phyloP scores from a whole-genome alignment of 2,888 invertebrate species.

The Conchocele bisecta region DNA sequence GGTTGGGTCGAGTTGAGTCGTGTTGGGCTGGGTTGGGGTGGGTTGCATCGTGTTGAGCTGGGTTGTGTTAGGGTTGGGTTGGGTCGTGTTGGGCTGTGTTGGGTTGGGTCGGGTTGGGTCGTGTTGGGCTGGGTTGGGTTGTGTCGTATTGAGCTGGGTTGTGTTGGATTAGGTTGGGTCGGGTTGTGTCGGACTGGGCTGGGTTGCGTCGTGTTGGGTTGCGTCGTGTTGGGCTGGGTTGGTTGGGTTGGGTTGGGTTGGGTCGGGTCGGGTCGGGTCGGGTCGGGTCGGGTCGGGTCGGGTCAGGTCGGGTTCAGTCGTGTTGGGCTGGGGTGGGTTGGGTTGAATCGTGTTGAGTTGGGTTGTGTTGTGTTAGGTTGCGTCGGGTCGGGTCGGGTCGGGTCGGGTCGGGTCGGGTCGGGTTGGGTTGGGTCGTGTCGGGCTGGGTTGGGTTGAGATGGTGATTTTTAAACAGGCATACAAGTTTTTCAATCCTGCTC shows the following conservation, averaged over 20 bases:
- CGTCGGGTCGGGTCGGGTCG: background rate
- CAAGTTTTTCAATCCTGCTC: too few species aligned
- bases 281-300: background rate
- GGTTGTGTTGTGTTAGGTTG: background rate
- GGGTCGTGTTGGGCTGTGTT: too few species aligned
- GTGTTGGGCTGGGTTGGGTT: too few species aligned
- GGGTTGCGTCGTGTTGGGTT: background rate
- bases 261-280: background rate
- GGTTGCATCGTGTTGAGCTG: too few species aligned
- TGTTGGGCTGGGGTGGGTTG: background rate
- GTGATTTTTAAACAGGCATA: too few species aligned
- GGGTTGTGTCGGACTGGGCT: background rate
- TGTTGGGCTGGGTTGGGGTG: too few species aligned
- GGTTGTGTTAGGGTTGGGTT: too few species aligned
- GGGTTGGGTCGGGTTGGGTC: too few species aligned
- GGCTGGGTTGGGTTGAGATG: background rate
- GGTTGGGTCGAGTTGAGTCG: too few species aligned
- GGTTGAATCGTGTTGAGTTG: background rate
- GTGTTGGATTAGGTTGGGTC: background rate
- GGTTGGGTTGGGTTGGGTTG: constrained; percentile 1
- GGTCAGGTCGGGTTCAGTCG: background rate
- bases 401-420: background rate
- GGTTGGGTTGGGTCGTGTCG: background rate
- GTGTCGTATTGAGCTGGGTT: background rate
- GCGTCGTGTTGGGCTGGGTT: background rate